Conservation (phyloP, 2,888 invertebrate genomes). For the Chrysolina haemoptera region DNA sequence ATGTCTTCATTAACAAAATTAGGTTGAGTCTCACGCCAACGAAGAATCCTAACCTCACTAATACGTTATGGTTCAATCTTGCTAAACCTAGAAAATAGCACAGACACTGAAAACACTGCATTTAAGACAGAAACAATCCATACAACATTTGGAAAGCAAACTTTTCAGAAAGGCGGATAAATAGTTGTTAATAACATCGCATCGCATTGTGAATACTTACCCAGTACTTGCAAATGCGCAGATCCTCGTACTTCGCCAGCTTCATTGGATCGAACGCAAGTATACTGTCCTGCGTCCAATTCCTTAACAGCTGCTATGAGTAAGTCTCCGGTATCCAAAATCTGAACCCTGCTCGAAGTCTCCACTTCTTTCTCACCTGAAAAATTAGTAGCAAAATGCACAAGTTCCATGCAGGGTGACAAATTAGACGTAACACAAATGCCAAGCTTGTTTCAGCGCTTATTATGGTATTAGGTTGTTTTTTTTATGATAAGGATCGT, state of each 20-base stretch:
- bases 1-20: too few species aligned
- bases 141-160: not conserved
- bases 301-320: conserved; percentile 88
- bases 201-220: conserved; percentile 70
- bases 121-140: not conserved
- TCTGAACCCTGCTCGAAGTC: conserved; percentile 84
- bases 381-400: conserved; percentile 54
- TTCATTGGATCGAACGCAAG: conserved; percentile 90
- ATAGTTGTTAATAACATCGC: conserved; percentile 8
- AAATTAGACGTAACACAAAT: conserved; percentile 27
- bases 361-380: conserved; percentile 76
- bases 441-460: conserved; percentile 32
- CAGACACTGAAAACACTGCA: not conserved
- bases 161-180: not conserved
- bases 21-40: too few species aligned
- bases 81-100: too few species aligned
- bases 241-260: conserved; percentile 89
- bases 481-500: not conserved
- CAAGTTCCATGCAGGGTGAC: conserved; percentile 35
- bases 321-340: conserved; percentile 89
- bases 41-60: too few species aligned
- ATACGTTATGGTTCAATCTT: too few species aligned
- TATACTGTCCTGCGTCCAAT: conserved; percentile 90
- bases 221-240: conserved; percentile 86
- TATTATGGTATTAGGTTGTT: conserved; percentile 26